Evolutionary conservation across 2,113 vertebrate species (phyloP), one percentile per base, ranked within the genome.

Genomic region (Cinclus mexicanus): DNA sequence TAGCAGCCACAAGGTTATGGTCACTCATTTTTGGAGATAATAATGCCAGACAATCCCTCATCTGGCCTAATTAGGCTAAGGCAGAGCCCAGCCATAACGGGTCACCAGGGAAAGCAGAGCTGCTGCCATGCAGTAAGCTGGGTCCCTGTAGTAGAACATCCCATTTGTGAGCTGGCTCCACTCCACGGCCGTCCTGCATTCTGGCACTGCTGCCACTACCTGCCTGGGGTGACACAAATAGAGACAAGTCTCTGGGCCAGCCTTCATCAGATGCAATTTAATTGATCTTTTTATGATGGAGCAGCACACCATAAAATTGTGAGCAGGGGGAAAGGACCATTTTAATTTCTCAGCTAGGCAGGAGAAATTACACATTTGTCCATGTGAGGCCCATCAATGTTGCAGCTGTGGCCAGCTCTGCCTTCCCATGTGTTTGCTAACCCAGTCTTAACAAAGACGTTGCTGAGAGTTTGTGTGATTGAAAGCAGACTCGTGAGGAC

Each of bases 221-320:
- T 95, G 71, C 64, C 56, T 47, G 31, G 39, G 55, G 81, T 88
- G 85, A 92, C 71, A 35, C 59, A 94, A 83, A 93, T 12, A 80
- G 39, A 91, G 37, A 69, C 50, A 76, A 24, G 12, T 76, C 49
- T 79, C 65, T 57, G 59, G 39, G 59, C 41, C 63, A 90, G 24
- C 35, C 26, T 67, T 67, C 65, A 69, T 88, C 82, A 90, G 33
- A 67, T 91, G 78, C 67, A 74, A 65, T 91, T 87, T 64, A 71
- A 91, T 75, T 82, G 81, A 68, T 71, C 80, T 70, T 60, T 92
- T 90, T 76, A 93, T 44, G 63, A 55, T 65, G 55, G 55, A 90
- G 71, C 71, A 95, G 75, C 50, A 82, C 22, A 76, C 46, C 47
- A 90, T 93, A 67, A 88, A 90, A 95, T 77, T 88, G 44, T 86